phyloP scores from a whole-genome alignment of 2,888 invertebrate species.

The Euzetes globulus region DNA sequence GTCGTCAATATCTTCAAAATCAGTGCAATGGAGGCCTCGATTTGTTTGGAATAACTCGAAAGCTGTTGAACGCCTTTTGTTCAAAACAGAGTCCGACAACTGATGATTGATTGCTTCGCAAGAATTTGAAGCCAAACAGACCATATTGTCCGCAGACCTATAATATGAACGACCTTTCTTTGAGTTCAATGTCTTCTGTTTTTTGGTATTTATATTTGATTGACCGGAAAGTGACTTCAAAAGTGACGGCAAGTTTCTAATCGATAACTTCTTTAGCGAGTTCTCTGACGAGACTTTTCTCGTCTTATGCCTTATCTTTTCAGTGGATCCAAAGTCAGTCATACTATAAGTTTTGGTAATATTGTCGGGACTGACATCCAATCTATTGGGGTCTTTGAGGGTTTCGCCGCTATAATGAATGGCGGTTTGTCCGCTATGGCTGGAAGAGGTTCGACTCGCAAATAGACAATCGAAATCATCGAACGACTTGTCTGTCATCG shows the following conservation, averaged over 20 bases:
- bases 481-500: neutral
- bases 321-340: neutral
- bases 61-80: slow-evolving; percentile 19
- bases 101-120: slow-evolving; percentile 10
- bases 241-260: slow-evolving; percentile 39
- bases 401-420: slow-evolving; percentile 11
- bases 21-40: neutral
- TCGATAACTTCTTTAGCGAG: slow-evolving; percentile 40
- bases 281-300: slow-evolving; percentile 41
- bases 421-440: slow-evolving; percentile 12
- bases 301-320: neutral
- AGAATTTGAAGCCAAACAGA: neutral
- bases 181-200: neutral
- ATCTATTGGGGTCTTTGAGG: neutral
- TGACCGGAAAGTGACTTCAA: slow-evolving; percentile 42
- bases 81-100: slow-evolving; percentile 9
- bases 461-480: neutral
- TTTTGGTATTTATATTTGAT: slow-evolving; percentile 24
- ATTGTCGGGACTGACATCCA: neutral
- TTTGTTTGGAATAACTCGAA: slow-evolving; percentile 7
- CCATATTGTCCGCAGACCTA: slow-evolving; percentile 7
- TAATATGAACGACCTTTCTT: neutral
- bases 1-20: neutral
- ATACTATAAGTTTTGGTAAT: slow-evolving; percentile 26
- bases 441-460: neutral